Conservation (phyloP, 37 sponge, comb jelly and placozoan genomes). For the Dysidea cf. avara region DNA sequence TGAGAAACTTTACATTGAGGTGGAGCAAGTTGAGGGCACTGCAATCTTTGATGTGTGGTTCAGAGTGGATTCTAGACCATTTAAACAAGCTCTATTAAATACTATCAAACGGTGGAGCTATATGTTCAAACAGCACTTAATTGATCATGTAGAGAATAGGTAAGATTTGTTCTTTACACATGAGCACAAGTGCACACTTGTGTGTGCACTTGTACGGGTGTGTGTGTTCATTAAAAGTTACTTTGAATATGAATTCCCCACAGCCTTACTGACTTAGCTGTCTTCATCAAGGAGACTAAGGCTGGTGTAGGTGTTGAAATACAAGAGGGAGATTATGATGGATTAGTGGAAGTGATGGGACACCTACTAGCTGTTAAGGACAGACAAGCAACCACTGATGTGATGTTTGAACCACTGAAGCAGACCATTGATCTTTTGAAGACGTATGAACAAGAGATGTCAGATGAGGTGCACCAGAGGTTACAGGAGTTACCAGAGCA, state of each 20-base stretch:
- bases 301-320: slow-evolving; percentile 52
- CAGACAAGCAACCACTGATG: slow-evolving; percentile 74
- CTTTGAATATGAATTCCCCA: not conserved
- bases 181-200: not conserved
- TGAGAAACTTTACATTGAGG: slow-evolving; percentile 85
- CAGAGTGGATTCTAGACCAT: slow-evolving; percentile 86
- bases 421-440: slow-evolving; percentile 95
- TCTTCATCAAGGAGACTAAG: slow-evolving; percentile 61
- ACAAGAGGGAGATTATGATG: slow-evolving; percentile 92
- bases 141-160: slow-evolving; percentile 90
- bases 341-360: slow-evolving; percentile 85
- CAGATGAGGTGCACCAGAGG: slow-evolving; percentile 90
- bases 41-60: slow-evolving; percentile 91
- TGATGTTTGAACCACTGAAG: slow-evolving; percentile 97
- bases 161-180: not conserved
- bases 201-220: too few species aligned
- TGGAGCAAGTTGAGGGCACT: slow-evolving; percentile 63
- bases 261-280: slow-evolving; percentile 69
- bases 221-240: too few species aligned
- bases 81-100: slow-evolving; percentile 94
- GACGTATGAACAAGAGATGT: slow-evolving; percentile 95
- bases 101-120: slow-evolving; percentile 94
- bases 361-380: slow-evolving; percentile 89
- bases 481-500: slow-evolving; percentile 97
- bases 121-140: slow-evolving; percentile 98